These are phyloP conservation scores for Graptemys geographica DNA, from an alignment of 2,797 vertebrate genomes.

Conservation along the genomic window DNA sequence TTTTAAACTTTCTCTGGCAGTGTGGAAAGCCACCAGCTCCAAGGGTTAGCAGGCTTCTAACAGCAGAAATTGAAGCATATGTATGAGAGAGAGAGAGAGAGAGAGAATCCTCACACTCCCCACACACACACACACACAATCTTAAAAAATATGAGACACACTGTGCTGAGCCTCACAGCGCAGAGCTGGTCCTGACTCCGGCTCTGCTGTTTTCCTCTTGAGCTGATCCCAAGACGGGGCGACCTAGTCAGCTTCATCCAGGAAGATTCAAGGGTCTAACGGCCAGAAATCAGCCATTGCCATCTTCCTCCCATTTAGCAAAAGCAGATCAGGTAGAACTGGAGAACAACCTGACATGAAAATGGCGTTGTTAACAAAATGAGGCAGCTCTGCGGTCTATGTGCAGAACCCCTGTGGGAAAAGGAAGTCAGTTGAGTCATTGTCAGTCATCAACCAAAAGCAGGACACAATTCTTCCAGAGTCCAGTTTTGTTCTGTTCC, in stretches of 20 bases:
- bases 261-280: background rate
- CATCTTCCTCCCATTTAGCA: background rate
- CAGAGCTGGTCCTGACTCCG: background rate
- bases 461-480: background rate
- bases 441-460: background rate
- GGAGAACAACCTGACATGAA: background rate
- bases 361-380: background rate
- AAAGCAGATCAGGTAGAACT: background rate
- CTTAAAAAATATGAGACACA: slow-evolving; percentile 14
- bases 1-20: slow-evolving; percentile 39
- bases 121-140: background rate
- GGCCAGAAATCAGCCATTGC: background rate
- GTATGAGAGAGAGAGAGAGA: background rate
- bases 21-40: slow-evolving; percentile 19
- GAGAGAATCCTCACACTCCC: background rate
- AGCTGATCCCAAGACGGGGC: background rate
- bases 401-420: background rate
- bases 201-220: background rate
- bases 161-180: background rate
- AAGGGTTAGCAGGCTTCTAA: slow-evolving; percentile 23
- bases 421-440: background rate
- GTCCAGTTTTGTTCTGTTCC: background rate
- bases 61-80: background rate
- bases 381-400: background rate
- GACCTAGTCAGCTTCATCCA: background rate